Conservation (phyloP, 2,888 invertebrate genomes). For the Caenorhabditis sulstoni region DNA sequence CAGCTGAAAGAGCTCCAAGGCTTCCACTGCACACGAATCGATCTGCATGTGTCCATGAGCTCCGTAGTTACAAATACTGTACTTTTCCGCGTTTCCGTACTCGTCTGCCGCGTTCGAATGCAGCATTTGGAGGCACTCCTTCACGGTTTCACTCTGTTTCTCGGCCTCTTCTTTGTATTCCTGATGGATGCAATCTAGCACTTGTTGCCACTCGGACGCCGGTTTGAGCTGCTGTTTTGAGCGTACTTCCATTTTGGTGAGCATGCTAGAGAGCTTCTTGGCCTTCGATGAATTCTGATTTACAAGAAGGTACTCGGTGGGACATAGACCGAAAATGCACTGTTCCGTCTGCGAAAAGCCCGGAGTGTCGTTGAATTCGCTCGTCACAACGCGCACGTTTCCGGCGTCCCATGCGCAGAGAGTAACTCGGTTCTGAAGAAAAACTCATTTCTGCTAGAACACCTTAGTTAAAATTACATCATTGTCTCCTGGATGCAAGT, state of each 20-base stretch:
- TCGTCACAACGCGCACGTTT: constrained; percentile 65
- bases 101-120: constrained; percentile 44
- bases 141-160: constrained; percentile 24
- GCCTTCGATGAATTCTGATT: constrained; percentile 10
- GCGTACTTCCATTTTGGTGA: constrained; percentile 57
- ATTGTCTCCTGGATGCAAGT: constrained; percentile 57
- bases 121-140: constrained; percentile 43
- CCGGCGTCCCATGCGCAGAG: constrained; percentile 69
- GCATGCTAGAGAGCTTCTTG: constrained; percentile 47
- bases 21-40: constrained; percentile 71
- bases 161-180: constrained; percentile 36
- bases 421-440: constrained; percentile 65
- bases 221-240: constrained; percentile 37
- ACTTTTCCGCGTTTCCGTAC: constrained; percentile 55
- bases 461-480: constrained; percentile 52
- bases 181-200: constrained; percentile 31
- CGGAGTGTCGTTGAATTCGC: constrained; percentile 71
- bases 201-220: constrained; percentile 39
- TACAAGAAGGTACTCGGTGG: constrained; percentile 47
- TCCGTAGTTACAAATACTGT: constrained; percentile 62
- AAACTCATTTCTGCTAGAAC: too few relatives aligned
- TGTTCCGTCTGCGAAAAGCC: constrained; percentile 68
- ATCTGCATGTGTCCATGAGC: constrained; percentile 72
- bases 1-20: constrained; percentile 74
- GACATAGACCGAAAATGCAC: constrained; percentile 52